phyloP scores from a whole-genome alignment of 1,140 invertebrate genomes.

The Maconellicoccus hirsutus region DNA sequence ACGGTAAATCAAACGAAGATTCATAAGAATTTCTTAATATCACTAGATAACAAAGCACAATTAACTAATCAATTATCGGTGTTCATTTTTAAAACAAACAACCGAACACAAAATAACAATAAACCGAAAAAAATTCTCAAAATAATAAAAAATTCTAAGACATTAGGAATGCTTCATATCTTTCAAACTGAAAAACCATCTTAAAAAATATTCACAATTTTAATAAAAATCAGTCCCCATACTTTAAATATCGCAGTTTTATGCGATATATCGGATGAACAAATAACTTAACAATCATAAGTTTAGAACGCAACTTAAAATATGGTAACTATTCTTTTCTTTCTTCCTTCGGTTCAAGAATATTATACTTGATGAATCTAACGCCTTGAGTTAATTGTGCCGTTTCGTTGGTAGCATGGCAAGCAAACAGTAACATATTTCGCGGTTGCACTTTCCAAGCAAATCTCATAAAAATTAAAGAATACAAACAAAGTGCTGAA shows the following conservation, averaged over 20 bases:
- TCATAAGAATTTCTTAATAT: background rate
- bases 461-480: conserved; percentile 92
- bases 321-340: conserved; percentile 13
- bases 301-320: background rate
- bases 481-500: conserved; percentile 83
- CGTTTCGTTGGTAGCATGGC: conserved; percentile 87
- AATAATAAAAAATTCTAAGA: background rate
- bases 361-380: conserved; percentile 60
- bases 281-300: no score
- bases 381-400: conserved; percentile 78
- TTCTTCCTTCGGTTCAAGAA: conserved; percentile 33
- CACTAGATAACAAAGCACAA: background rate
- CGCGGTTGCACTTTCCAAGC: conserved; percentile 87
- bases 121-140: background rate
- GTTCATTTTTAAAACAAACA: background rate
- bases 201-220: background rate
- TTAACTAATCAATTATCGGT: background rate
- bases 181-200: background rate
- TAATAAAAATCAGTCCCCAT: background rate
- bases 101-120: background rate
- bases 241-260: background rate
- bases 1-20: background rate
- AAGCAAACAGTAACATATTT: conserved; percentile 89
- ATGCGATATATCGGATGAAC: background rate
- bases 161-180: background rate